These are phyloP conservation scores for Adelges cooleyi DNA, from an alignment of 1,140 invertebrate genomes.

Conservation along the genomic window DNA sequence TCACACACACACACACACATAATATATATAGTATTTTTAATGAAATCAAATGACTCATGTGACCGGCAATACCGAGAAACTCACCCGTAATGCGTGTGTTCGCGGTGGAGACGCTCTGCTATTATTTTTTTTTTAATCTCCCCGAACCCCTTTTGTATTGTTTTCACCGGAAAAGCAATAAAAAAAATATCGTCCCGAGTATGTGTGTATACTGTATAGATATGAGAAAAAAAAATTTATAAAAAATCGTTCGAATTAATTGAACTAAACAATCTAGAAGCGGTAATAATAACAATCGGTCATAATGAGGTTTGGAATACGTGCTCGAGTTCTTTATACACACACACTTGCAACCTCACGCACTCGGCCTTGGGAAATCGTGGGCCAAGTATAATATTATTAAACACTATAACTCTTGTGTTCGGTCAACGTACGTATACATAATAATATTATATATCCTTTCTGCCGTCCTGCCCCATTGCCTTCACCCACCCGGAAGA, in stretches of 20 bases:
- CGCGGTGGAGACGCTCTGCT: conserved; percentile 6
- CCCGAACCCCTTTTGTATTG: background rate
- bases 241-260: conserved; percentile 23
- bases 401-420: no score
- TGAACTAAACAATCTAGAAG: conserved; percentile 6
- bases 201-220: background rate
- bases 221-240: background rate
- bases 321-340: background rate
- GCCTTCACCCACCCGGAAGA: no score
- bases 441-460: no score
- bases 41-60: conserved; percentile 19
- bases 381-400: background rate
- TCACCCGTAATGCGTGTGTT: background rate
- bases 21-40: no score
- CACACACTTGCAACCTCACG: no score
- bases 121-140: conserved; percentile 14
- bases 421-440: no score
- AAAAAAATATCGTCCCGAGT: background rate
- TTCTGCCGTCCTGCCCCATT: no score
- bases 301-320: conserved; percentile 8
- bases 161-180: conserved; percentile 5
- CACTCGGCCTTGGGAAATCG: background rate
- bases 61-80: conserved; percentile 2
- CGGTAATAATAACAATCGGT: conserved; percentile 13
- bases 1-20: background rate